Base-by-base conservation (phyloP, 2,888 invertebrate genomes). In the Odiellus spinosus region DNA sequence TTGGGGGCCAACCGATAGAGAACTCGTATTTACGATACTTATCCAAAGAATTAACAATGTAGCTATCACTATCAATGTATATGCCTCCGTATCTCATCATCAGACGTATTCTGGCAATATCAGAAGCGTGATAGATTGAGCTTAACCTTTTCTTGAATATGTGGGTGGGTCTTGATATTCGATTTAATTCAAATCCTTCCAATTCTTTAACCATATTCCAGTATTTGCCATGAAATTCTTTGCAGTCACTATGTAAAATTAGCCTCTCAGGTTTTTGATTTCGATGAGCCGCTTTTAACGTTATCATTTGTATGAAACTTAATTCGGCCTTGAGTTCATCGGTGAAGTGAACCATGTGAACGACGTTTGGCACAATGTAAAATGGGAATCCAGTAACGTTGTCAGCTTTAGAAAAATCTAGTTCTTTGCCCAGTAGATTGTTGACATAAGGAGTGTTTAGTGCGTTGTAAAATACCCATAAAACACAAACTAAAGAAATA, bases 141-240 rank as follows among this genome's bases (percentile, higher is more conserved):
- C 62, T 63, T 15, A 67, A 49, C 12, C 55, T 56, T 47, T 63
- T 62, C n/a, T 64, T 67, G 54, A 60, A 67, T n/a, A 67, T 63
- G 48, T 63, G 61, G 15, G 59, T 62, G 1, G 67, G 67, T 45
- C 50, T 50, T 2, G 40, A 26, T 8, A 51, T 50, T 15, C 41
- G 44, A 14, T 45, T 39, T 20, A 59, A 33, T 40, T 54, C 45
- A 15, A 55, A 19, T 40, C 46, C 33, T 11, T 51, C 46, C 15
- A 51, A 42, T 12, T 51, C 45, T 33, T 52, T 45, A 6, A 54
- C 42, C 53, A 52, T 52, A 42, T 55, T 42, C 57, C 57, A 59
- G 42, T 58, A 58, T 39, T 53, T 50, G 3, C 58, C 59, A 12
- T 12, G 43, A 8, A 56, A 44, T 5, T 41, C 32, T 18, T 56